phyloP scores from a whole-genome alignment of 2,797 vertebrate genomes.

The Meriones psammophilus region DNA sequence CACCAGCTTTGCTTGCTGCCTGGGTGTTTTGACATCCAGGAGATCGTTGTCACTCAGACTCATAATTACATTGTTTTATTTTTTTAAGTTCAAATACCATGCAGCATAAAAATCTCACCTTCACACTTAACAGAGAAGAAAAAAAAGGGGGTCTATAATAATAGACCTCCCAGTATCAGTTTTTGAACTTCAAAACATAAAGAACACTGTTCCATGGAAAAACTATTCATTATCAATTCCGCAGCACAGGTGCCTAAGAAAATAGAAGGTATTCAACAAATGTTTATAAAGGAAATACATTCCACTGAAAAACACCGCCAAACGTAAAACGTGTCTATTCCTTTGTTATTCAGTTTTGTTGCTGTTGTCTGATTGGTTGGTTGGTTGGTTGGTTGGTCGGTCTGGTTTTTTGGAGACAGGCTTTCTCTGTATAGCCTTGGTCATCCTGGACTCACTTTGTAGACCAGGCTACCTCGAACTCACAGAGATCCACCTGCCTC shows the following conservation, averaged over 20 bases:
- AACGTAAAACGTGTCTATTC: neutral
- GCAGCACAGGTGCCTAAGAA: neutral
- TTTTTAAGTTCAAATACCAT: neutral
- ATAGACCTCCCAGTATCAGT: neutral
- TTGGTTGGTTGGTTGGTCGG: too few species aligned
- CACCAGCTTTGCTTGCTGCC: neutral
- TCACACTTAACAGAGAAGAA: neutral
- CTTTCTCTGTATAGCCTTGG: too few species aligned
- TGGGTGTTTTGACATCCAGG: neutral
- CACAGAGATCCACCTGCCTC: too few species aligned
- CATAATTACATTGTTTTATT: neutral
- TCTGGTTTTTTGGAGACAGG: too few species aligned
- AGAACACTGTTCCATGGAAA: neutral
- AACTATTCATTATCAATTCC: neutral
- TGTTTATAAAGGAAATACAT: neutral
- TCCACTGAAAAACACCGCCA: neutral
- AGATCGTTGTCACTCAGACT: neutral
- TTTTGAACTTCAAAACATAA: conserved; percentile 11
- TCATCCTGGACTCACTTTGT: too few species aligned
- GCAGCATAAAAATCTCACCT: conserved; percentile 2
- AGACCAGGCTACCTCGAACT: too few species aligned
- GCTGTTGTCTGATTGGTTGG: too few species aligned
- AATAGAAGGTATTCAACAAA: neutral
- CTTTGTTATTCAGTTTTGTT: neutral
- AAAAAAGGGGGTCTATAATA: neutral